Evolutionary conservation across 2,113 vertebrate species (phyloP).

Genomic region (Peucedramus taeniatus): DNA sequence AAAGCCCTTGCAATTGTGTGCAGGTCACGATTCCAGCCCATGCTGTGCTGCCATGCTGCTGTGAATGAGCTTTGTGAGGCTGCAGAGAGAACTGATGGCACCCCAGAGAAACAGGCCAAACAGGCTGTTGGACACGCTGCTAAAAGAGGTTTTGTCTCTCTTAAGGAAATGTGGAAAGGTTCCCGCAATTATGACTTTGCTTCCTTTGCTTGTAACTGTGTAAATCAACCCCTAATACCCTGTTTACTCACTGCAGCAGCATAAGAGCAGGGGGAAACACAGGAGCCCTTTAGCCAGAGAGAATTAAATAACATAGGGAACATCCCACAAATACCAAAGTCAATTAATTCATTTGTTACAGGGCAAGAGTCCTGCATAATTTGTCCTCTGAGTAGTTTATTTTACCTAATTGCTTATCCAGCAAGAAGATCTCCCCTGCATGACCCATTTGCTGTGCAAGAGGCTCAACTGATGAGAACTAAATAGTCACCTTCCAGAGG

Average conservation of each 20-base stretch:
- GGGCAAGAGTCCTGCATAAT: not conserved
- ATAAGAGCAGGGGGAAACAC: not conserved
- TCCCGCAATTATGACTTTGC: not conserved
- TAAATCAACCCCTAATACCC: not conserved
- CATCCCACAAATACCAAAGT: not conserved
- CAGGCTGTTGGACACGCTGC: not conserved
- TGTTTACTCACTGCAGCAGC: not conserved
- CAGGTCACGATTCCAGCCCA: not conserved
- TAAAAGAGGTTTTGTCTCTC: not conserved
- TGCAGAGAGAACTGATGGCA: not conserved
- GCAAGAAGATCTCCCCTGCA: not conserved
- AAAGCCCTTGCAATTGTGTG: not conserved
- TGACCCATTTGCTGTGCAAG: not conserved
- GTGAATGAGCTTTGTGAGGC: not conserved
- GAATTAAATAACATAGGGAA: not conserved
- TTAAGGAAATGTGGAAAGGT: not conserved
- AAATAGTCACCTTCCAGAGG: not conserved
- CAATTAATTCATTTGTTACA: not conserved
- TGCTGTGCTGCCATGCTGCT: rapidly evolving
- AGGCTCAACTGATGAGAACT: not conserved
- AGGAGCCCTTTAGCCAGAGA: not conserved
- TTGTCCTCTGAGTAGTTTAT: conserved; percentile 31
- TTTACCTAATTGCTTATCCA: conserved; percentile 45
- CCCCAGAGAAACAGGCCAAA: not conserved
- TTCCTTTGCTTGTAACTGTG: not conserved